These are phyloP conservation scores for Heterodera carotae DNA, from an alignment of 1,140 invertebrate species.

Conservation along the genomic window DNA sequence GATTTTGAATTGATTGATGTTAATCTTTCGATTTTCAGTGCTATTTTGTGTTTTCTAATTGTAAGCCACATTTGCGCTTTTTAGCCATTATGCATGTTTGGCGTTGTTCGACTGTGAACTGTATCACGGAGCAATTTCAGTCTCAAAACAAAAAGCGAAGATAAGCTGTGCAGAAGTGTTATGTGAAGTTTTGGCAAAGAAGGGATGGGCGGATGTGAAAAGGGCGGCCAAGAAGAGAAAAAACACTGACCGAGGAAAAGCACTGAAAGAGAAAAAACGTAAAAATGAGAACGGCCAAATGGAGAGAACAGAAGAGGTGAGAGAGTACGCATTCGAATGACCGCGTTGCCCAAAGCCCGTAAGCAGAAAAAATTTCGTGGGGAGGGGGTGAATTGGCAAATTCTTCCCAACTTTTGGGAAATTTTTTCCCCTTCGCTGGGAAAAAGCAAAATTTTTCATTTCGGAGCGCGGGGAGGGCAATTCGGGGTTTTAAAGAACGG, in stretches of 20 bases:
- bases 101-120: neutral
- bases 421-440: neutral
- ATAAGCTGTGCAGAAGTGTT: conserved; percentile 11
- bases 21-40: too few relatives aligned
- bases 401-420: neutral
- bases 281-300: neutral
- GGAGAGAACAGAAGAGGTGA: neutral
- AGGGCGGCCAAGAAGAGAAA: conserved; percentile 2
- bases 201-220: conserved; percentile 9
- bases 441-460: neutral
- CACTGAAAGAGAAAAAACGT: conserved; percentile 7
- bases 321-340: too few relatives aligned
- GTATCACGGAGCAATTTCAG: conserved; percentile 9
- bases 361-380: too few relatives aligned
- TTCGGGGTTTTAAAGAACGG: too few relatives aligned
- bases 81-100: conserved; percentile 19
- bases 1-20: neutral
- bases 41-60: too few relatives aligned
- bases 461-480: too few relatives aligned
- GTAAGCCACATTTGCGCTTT: too few relatives aligned
- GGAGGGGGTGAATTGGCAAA: neutral
- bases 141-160: conserved; percentile 18
- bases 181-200: neutral
- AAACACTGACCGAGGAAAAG: neutral
- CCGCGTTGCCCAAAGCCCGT: too few relatives aligned